Base-by-base conservation (phyloP, 1,140 invertebrate species). In the Psix sp. region DNA sequence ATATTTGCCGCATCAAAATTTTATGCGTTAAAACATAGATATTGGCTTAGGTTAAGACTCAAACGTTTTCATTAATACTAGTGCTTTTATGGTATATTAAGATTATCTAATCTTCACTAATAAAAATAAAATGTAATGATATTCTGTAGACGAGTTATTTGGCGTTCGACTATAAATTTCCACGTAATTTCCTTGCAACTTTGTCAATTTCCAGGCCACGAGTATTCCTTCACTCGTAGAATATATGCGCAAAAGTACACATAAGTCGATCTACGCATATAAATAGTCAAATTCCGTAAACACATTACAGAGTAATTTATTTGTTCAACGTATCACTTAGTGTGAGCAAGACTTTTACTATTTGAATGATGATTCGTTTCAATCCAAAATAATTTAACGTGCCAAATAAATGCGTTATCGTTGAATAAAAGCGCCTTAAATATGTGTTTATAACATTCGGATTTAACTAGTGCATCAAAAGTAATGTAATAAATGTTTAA, bases 151-250 rank as follows among this genome's bases (percentile, higher is more conserved):
- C 45, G 29, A 70, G 74, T 65, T 65, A 60, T 75, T 80, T 74
- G 72, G 76, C 57, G 70, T 46, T 63, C 36, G 71, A 71, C 71
- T 74, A 75, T 79, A 80, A 80, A 80, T 80, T 77, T 79, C 73
- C 74, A 73, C 45, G 65, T 73, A 79, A 80, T 82, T 78, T 79
- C 80, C 78, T 77, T 60, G 57, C 77, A 80, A 82, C 76, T 82
- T 80, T 75, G 77, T 78, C 79, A 79, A 82, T 82, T 77, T 77
- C 76, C 68, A 76, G 48, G 71, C 45, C 68, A 60, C 67, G 63
- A 77, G 72, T 75, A 77, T 67, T 75, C 66, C 56, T 70, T 70
- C 65, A 70, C 62, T 60, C 66, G 26, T 62, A 54, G 42, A 46
- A 46, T 60, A 60, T 13, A 20, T 38, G 39, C 18, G 21, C 20